Base-by-base conservation (phyloP, 2,888 invertebrate genomes). In the Acleris sparsana region DNA sequence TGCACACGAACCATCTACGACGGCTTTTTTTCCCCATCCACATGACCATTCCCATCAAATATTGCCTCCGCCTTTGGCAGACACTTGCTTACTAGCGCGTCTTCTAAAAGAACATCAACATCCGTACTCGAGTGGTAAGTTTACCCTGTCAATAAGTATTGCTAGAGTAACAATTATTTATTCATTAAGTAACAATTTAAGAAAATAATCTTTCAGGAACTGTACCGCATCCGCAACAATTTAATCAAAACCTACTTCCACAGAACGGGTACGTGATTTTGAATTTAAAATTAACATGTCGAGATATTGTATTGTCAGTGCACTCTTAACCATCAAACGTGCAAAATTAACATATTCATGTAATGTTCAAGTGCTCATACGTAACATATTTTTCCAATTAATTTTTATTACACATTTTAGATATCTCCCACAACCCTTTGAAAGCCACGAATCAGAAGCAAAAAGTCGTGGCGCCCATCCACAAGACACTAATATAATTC, bases 401-500 rank as follows among this genome's bases (percentile, higher is more conserved):
- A 33, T 16, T 4, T 18, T 17, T 13, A 22, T 56, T 22, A n/a
- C 2, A 18, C 7, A 29, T 78, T 73, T 60, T 64, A 86, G 86
- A 62, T 80, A 78, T 69, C 71, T 69, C 43, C 71, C 75, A 33
- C 72, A 73, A 33, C 53, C 72, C 3, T 59, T 71, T 29, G 66
- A 85, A 67, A 75, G 72, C 62, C 84, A 80, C 46, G 80, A 80
- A 29, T 68, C 70, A 0, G 80, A 85, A 51, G 52, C 71, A 18
- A 73, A 71, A 29, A 77, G 73, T 53, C 76, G 72, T 48, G 80
- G 78, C 72, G 74, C 79, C 16, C 91, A 91, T 72, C 89, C 87
- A 2, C 91, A 91, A 80, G 91, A 91, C 60, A 72, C 84, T 46
- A 86, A 84, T 63, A 88, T 91, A 70, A 73, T 85, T 22, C 82